Evolutionary conservation across 53 echinoderm and acorn worm species (phyloP).

Genomic region (Luidia sarsii): DNA sequence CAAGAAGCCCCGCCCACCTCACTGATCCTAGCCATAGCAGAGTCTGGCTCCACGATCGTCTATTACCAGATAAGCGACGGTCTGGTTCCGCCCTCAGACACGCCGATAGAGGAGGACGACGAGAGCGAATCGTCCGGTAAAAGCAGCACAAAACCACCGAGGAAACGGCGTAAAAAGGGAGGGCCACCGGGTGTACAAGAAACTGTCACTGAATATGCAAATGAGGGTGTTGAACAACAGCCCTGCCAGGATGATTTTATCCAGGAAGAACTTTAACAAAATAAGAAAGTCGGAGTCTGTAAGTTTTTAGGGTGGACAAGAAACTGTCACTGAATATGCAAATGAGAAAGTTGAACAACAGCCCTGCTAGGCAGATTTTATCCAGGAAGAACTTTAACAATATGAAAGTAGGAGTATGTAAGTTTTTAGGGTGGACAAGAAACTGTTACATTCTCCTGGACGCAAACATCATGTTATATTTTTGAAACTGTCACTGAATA

Average conservation of each 20-base stretch:
- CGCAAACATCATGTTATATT: too few relatives aligned
- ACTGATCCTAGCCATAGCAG: slow-evolving; percentile 78
- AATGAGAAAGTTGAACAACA: slow-evolving; percentile 30
- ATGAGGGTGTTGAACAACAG: slow-evolving; percentile 20
- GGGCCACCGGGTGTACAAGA: slow-evolving; percentile 1
- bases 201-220: slow-evolving; percentile 48
- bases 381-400: slow-evolving; percentile 4
- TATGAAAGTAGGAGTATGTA: neutral
- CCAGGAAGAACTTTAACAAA: slow-evolving; percentile 1
- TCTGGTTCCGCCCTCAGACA: slow-evolving; percentile 73
- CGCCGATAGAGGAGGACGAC: slow-evolving; percentile 1
- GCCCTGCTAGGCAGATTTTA: slow-evolving; percentile 23
- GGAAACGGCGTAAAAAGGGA: slow-evolving; percentile 18
- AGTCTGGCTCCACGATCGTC: slow-evolving; percentile 90
- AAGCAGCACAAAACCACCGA: neutral
- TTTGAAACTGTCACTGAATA: slow-evolving; percentile 45
- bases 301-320: neutral
- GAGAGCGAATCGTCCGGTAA: neutral
- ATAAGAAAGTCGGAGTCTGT: neutral
- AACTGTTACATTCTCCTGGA: too few relatives aligned
- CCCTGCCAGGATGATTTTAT: slow-evolving; percentile 33
- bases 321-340: slow-evolving; percentile 48
- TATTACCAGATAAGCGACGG: slow-evolving; percentile 83
- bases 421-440: slow-evolving; percentile 6
- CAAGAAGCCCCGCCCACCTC: slow-evolving; percentile 30